phyloP scores from a whole-genome alignment of 53 echinoderm and acorn worm species.

The Stichopus horrens region DNA sequence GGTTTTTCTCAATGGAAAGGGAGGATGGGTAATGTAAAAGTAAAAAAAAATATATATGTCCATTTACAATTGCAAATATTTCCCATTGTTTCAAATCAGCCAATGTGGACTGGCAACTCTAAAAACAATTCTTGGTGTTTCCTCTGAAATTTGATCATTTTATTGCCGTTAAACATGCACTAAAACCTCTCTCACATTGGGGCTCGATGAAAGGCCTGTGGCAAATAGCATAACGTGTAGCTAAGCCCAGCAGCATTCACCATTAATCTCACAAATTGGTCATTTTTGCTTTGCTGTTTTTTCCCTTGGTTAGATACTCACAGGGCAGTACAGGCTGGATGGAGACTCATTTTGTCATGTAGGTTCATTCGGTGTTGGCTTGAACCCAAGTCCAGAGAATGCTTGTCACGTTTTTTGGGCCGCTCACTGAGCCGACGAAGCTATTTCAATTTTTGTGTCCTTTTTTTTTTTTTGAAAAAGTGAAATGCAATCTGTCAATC shows the following conservation, averaged over 20 bases:
- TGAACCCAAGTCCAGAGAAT: constrained; percentile 28
- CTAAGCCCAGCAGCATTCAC: neutral
- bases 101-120: too few relatives aligned
- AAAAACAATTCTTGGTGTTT: too few relatives aligned
- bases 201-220: neutral
- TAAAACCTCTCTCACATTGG: too few relatives aligned
- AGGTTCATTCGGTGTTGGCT: constrained; percentile 45
- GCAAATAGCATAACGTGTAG: neutral
- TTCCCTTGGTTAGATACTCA: constrained; percentile 37
- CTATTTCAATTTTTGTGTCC: neutral
- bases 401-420: constrained; percentile 5
- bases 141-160: too few relatives aligned
- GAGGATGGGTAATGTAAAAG: too few relatives aligned
- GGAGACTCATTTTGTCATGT: constrained; percentile 45
- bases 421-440: neutral
- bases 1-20: too few relatives aligned
- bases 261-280: neutral
- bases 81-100: too few relatives aligned
- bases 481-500: constrained; percentile 5
- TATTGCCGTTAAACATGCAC: too few relatives aligned
- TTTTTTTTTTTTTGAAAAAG: neutral
- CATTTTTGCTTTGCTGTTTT: constrained; percentile 43
- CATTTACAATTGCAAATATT: too few relatives aligned
- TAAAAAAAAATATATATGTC: too few relatives aligned
- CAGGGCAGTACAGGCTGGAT: constrained; percentile 41